Base-by-base conservation (phyloP, 2,113 vertebrate species). In the Harpagus bidentatus region DNA sequence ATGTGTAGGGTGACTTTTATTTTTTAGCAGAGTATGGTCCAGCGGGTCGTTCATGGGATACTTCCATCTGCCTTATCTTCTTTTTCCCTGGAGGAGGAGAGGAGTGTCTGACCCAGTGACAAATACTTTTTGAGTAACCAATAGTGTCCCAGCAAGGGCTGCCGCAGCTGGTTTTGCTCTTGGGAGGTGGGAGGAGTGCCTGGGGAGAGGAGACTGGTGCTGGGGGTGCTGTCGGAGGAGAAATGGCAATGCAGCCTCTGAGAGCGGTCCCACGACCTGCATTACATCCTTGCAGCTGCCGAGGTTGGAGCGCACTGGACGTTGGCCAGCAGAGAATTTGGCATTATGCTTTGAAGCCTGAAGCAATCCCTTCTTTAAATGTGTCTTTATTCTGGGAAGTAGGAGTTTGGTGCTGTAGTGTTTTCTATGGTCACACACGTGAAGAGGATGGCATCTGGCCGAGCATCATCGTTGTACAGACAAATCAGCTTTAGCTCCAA, bases 141-240 rank as follows among this genome's bases (percentile, higher is more conserved):
- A 8, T 80, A 56, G 16, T 22, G 13, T 72, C 78, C 61, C 26
- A 26, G 20, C 22, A 63, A 65, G 42, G n/a, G 21, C 67, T 58
- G 34, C 78, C 67, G 70, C 77, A 70, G 38, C 73, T 80, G 53
- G 14, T 40, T 90, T 80, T 90, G 79, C 62, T 69, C 40, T 55
- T 3, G 1, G 11, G 36, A 50, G 34, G 48, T 7, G 2, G 43
- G 42, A 84, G 50, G 25, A 86, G 34, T 26, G n/a, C 42, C 19
- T 13, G 4, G 18, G 11, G 8, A 84, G 48, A 83, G 77, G 73
- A 76, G 55, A 11, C 0, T 9, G 22, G 12, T 40, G 43, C 43
- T 0, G 0, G 62, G 42, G 40, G 28, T 91, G 72, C 23, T 82
- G 50, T 25, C 0, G 0, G 17, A 25, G 5, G 31, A 45, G 25